phyloP scores from a whole-genome alignment of 2,888 invertebrate species.

The Osedax fenrisi region DNA sequence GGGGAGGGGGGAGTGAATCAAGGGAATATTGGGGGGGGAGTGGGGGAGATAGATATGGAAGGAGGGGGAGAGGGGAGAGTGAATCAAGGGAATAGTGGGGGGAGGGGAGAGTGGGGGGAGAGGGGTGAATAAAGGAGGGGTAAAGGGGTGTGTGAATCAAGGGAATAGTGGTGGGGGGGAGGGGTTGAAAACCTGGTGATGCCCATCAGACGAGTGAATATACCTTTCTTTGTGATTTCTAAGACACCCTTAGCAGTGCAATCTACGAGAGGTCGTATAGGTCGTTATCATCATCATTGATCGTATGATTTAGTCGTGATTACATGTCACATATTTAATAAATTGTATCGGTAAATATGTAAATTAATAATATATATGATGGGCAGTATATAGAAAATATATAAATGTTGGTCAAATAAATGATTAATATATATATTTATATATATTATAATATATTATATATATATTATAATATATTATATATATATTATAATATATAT shows the following conservation, averaged over 20 bases:
- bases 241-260: too few relatives aligned
- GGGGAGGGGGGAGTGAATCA: not conserved
- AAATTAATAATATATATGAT: constrained; percentile 3
- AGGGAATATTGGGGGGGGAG: not conserved
- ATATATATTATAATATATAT: too few relatives aligned
- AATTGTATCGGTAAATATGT: too few relatives aligned
- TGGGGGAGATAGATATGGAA: not conserved
- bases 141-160: not conserved
- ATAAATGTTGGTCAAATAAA: not conserved
- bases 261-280: too few relatives aligned
- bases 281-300: too few relatives aligned
- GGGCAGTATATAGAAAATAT: constrained; percentile 3
- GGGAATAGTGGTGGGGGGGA: not conserved
- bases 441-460: not conserved
- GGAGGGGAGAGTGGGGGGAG: not conserved
- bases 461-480: not conserved
- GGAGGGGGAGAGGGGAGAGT: not conserved
- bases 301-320: too few relatives aligned
- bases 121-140: not conserved
- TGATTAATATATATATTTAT: not conserved
- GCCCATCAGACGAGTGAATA: too few relatives aligned
- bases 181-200: too few relatives aligned
- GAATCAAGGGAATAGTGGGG: not conserved
- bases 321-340: too few relatives aligned
- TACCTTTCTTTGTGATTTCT: too few relatives aligned